phyloP scores from a whole-genome alignment of 2,797 vertebrate species.

The Betta splendens region DNA sequence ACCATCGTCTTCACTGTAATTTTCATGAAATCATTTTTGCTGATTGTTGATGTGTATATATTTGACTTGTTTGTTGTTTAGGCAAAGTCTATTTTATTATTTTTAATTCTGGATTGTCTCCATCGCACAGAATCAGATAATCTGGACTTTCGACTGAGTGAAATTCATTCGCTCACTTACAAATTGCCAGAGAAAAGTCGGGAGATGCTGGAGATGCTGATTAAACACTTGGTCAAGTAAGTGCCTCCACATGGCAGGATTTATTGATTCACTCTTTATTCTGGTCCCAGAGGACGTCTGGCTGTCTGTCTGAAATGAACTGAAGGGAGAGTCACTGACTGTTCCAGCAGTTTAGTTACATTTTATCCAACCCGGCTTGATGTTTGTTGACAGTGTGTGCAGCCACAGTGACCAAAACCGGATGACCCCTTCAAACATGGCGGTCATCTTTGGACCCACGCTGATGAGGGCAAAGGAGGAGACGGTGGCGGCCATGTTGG shows the following conservation, averaged over 20 bases:
- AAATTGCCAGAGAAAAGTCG: constrained; percentile 94
- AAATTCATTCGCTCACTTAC: constrained; percentile 92
- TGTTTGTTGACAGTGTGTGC: constrained; percentile 84
- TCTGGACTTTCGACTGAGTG: constrained; percentile 90
- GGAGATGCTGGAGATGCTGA: constrained; percentile 94
- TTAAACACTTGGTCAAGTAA: constrained; percentile 93
- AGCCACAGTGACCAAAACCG: constrained; percentile 90
- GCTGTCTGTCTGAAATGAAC: constrained; percentile 2
- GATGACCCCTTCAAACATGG: constrained; percentile 97
- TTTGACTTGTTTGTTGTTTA: too few species aligned
- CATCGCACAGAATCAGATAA: constrained; percentile 90
- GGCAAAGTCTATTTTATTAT: not conserved
- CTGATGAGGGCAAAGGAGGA: constrained; percentile 96
- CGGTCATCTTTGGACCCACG: constrained; percentile 95
- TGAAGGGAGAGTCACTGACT: constrained; percentile 4
- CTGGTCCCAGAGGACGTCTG: not conserved
- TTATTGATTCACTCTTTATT: constrained; percentile 2
- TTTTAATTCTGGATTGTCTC: constrained; percentile 26
- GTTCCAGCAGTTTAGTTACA: not conserved
- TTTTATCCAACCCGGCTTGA: constrained; percentile 12
- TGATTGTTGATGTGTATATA: too few species aligned
- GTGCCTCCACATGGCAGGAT: constrained; percentile 33
- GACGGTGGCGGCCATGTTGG: constrained; percentile 97
- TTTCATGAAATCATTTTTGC: not conserved
- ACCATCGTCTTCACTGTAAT: too few species aligned